Evolutionary conservation across 1,140 invertebrate species (phyloP).

Genomic region (Belonocnema kinseyi): DNA sequence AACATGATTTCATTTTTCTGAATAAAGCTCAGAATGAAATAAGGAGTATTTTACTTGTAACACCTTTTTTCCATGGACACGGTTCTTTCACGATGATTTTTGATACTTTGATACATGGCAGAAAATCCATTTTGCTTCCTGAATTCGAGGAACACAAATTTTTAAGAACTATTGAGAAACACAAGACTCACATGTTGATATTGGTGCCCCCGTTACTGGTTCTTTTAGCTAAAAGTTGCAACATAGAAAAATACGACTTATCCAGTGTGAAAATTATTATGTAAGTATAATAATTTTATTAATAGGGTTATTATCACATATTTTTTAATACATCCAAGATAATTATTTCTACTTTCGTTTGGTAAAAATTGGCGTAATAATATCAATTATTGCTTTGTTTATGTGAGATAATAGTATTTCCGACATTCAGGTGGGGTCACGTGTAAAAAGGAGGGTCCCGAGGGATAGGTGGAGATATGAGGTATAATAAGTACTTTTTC

Average conservation of each 20-base stretch:
- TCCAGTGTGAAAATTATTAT: slow-evolving; percentile 69
- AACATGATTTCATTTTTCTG: no score
- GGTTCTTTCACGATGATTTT: slow-evolving; percentile 63
- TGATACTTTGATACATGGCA: slow-evolving; percentile 53
- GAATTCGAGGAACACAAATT: slow-evolving; percentile 80
- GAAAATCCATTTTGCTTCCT: slow-evolving; percentile 72
- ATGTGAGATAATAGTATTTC: no score
- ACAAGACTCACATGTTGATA: slow-evolving; percentile 75
- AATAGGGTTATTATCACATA: no score
- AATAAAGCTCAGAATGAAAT: no score
- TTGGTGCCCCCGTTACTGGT: slow-evolving; percentile 78
- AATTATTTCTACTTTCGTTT: no score
- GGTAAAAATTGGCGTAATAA: no score
- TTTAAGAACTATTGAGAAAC: slow-evolving; percentile 76
- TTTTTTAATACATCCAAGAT: no score
- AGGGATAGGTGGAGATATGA: no score
- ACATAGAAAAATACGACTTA: slow-evolving; percentile 72
- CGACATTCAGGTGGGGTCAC: no score
- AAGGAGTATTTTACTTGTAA: slow-evolving; percentile 40
- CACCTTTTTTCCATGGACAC: slow-evolving; percentile 74
- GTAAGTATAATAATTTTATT: slow-evolving; percentile 33
- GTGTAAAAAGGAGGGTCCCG: no score
- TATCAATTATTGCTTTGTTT: no score
- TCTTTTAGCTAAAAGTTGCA: slow-evolving; percentile 76
- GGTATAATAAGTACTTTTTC: no score